Conservation (phyloP, 2,888 invertebrate species). For the Polyommatus icarus region DNA sequence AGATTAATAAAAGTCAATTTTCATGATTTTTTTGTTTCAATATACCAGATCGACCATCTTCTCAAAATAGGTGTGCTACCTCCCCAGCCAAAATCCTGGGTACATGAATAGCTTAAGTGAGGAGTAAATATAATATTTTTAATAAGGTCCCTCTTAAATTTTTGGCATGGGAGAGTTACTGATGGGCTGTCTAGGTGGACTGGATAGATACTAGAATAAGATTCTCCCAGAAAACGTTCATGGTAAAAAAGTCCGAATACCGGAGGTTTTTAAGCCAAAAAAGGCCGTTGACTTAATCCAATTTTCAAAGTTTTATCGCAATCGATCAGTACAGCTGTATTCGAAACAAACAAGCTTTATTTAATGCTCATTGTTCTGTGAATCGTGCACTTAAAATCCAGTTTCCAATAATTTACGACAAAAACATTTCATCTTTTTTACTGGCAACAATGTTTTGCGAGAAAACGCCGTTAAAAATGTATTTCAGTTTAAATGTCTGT, state of each 20-base stretch:
- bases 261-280: background rate
- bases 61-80: too few relatives aligned
- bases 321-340: background rate
- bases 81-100: too few relatives aligned
- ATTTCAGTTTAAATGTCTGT: constrained; percentile 21
- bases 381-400: constrained; percentile 20
- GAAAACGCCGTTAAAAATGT: background rate
- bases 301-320: background rate
- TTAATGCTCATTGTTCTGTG: background rate
- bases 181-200: background rate
- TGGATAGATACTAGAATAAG: background rate
- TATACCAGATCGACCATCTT: too few relatives aligned
- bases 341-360: background rate
- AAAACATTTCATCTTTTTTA: constrained; percentile 12
- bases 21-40: too few relatives aligned
- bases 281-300: background rate
- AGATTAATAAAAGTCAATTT: too few relatives aligned
- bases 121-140: too few relatives aligned
- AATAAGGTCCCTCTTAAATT: background rate
- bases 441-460: constrained; percentile 4
- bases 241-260: background rate
- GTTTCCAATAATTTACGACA: constrained; percentile 12
- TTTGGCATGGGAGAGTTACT: background rate
- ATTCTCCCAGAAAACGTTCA: background rate
- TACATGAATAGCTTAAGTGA: too few relatives aligned